A percentile compares a stretch with the other conserved stretches of the same genome.
Evolutionary conservation across 2,113 vertebrate species (phyloP).

Genomic region (Mobula birostris): DNA sequence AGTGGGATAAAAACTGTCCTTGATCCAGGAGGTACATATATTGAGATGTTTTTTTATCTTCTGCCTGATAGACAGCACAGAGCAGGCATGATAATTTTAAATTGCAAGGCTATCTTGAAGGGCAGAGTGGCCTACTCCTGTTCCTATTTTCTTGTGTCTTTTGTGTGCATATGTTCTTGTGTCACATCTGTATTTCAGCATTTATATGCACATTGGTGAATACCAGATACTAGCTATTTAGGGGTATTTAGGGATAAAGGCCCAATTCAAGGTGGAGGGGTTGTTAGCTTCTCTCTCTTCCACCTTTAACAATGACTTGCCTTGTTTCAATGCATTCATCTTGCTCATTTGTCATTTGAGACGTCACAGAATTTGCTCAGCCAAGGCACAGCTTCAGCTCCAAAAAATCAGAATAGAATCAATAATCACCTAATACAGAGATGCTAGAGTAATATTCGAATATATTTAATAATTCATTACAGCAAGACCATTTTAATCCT

Average conservation of each 20-base stretch:
- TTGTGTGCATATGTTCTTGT: too few species aligned
- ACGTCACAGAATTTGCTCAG: neutral
- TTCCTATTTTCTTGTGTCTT: too few species aligned
- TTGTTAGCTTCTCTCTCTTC: neutral
- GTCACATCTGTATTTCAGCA: too few species aligned
- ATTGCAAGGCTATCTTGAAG: too few species aligned
- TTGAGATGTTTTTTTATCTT: too few species aligned
- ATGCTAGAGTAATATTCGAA: neutral
- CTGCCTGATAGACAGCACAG: too few species aligned
- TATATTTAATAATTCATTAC: neutral
- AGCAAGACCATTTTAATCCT: neutral
- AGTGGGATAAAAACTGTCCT: too few species aligned
- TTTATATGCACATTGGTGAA: neutral
- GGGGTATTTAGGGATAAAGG: neutral
- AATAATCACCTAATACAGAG: neutral
- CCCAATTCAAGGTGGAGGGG: neutral
- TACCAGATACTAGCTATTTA: neutral
- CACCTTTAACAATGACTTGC: neutral
- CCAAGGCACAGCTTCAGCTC: neutral
- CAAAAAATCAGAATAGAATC: neutral
- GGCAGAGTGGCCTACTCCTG: too few species aligned
- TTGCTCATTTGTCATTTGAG: neutral
- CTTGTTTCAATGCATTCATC: neutral
- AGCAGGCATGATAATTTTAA: too few species aligned
- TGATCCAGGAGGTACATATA: too few species aligned